Evolutionary conservation across 2,797 vertebrate genomes (phyloP), one percentile per base, ranked within the genome.

Genomic region (Salarias fasciatus): DNA sequence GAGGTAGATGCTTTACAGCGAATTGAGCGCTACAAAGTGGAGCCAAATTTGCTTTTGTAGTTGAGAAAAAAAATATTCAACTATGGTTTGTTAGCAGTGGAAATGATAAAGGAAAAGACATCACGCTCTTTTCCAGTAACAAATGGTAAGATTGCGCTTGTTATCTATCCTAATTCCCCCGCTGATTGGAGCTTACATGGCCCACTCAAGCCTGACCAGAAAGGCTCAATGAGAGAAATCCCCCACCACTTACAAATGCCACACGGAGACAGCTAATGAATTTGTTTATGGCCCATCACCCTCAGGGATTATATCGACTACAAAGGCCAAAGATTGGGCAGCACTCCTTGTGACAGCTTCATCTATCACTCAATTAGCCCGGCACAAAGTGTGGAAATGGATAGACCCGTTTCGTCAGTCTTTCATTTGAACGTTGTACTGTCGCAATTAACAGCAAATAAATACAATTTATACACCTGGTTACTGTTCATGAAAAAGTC

Each of bases 351-450:
- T 77, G 80, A 84, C 75, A 72, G 74, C 74, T 82, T 79, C 65
- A 81, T 89, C 63, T 66, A 82, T 84, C 79, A 79, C 69, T 83
- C 71, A 82, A 77, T 85, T 82, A 88, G 49, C 37, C 36, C 9
- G 47, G 30, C 36, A 15, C 11, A 53, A 64, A 44, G 51, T 53
- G 42, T 53, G 29, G 12, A 70, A 84, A 73, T 62, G 1, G 69
- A 59, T 24, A 11, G 13, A 11, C 0, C 10, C 52, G 0, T 66
- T 63, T 65, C 50, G 31, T 10, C n/a, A 9, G 31, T 44, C 37
- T 55, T 64, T 54, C 11, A 64, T 52, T 64, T 13, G 30, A 72
- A 56, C 63, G 12, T 5, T 7, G 5, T 37, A 15, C 18, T 29
- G 30, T 51, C 14, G 47, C 31, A 31, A 77, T 72, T 63, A 66